Evolutionary conservation across 2,113 vertebrate genomes (phyloP).

Genomic region (Oxyruncus cristatus): DNA sequence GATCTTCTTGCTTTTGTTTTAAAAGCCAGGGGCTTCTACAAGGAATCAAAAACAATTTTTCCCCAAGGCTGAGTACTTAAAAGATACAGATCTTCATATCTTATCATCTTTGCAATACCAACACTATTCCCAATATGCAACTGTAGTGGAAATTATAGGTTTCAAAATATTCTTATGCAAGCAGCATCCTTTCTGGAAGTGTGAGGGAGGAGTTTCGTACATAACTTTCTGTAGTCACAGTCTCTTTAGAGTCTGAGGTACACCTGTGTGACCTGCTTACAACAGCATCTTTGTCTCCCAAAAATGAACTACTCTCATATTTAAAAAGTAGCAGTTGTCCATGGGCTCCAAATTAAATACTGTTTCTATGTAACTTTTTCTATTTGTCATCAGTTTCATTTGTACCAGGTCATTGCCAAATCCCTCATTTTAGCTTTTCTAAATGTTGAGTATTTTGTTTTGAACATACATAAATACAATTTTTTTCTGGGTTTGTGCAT

Average conservation of each 20-base stretch:
- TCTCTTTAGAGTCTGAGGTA: neutral
- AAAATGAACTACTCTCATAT: neutral
- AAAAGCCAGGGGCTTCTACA: neutral
- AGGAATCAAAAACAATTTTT: neutral
- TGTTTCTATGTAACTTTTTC: neutral
- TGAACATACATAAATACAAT: neutral
- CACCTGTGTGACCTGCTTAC: neutral
- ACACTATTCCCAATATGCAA: neutral
- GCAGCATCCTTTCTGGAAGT: neutral
- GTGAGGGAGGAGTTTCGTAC: neutral
- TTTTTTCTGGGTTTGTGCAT: neutral
- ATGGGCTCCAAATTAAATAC: neutral
- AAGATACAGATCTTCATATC: neutral
- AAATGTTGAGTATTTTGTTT: neutral
- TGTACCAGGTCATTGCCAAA: neutral
- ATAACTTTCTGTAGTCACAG: neutral
- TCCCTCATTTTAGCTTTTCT: neutral
- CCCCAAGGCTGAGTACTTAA: neutral
- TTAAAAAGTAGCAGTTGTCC: neutral
- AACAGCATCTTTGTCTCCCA: neutral
- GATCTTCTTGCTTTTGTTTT: neutral
- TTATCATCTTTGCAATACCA: neutral
- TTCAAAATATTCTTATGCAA: neutral
- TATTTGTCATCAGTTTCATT: neutral
- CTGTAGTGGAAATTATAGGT: neutral